Conservation (phyloP, 1,140 invertebrate species). For the Elymnias hypermnestra region DNA sequence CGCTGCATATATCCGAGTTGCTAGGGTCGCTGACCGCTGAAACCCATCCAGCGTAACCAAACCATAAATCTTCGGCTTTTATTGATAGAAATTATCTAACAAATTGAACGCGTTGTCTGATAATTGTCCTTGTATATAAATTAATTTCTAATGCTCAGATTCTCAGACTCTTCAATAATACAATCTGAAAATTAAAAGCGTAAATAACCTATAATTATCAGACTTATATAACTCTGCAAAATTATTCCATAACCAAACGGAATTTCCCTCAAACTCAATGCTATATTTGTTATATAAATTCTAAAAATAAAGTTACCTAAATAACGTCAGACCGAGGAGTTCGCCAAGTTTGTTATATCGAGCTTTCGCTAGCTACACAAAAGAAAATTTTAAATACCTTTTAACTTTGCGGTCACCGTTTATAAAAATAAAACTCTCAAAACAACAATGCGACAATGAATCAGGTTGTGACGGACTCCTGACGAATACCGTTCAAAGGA, state of each 20-base stretch:
- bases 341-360: constrained; percentile 19
- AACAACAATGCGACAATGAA: constrained; percentile 52
- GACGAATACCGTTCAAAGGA: constrained; percentile 47
- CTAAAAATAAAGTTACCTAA: constrained; percentile 1
- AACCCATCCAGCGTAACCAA: constrained; percentile 51
- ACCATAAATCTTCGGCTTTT: constrained; percentile 24
- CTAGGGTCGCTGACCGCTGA: constrained; percentile 61
- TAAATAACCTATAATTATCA: too few relatives aligned
- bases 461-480: constrained; percentile 49
- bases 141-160: background rate
- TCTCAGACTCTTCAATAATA: too few relatives aligned
- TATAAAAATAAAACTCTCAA: constrained; percentile 36
- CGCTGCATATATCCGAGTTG: constrained; percentile 52
- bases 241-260: background rate
- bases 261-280: background rate
- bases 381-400: constrained; percentile 19
- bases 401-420: constrained; percentile 17
- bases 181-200: too few relatives aligned
- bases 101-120: background rate
- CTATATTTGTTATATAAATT: background rate
- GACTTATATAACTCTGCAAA: background rate
- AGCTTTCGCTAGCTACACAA: constrained; percentile 22
- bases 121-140: background rate
- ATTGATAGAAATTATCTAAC: constrained; percentile 14
- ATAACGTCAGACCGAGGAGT: background rate